Evolutionary conservation across 1,140 invertebrate genomes (phyloP).

Genomic region (Mylabris phalerata): DNA sequence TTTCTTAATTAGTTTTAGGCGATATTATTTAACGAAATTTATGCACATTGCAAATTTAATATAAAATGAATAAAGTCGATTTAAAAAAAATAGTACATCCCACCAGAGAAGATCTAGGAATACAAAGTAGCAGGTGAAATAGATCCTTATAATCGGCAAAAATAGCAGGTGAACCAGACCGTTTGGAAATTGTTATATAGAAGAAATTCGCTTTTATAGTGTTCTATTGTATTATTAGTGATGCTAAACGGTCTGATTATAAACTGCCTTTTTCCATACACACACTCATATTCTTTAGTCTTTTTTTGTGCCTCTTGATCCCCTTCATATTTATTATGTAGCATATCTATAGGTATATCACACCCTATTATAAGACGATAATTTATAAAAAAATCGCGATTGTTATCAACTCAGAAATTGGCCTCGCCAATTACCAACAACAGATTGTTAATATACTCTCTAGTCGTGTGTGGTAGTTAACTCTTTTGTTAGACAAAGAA

Average conservation of each 20-base stretch:
- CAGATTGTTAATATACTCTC: too few species aligned
- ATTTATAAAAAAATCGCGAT: slow-evolving; percentile 1
- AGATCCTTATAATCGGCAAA: slow-evolving; percentile 14
- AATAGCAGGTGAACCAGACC: slow-evolving; percentile 10
- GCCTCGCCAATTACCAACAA: slow-evolving; percentile 10
- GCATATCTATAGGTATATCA: slow-evolving; percentile 14
- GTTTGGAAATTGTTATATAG: background rate
- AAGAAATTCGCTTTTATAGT: slow-evolving; percentile 6
- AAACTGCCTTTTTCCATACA: slow-evolving; percentile 1
- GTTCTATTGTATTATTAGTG: slow-evolving; percentile 19
- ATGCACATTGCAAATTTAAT: too few species aligned
- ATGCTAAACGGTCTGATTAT: slow-evolving; percentile 18
- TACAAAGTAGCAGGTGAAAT: slow-evolving; percentile 17
- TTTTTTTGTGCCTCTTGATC: too few species aligned
- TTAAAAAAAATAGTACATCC: background rate
- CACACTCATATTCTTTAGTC: too few species aligned
- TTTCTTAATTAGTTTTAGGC: too few species aligned
- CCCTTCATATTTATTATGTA: background rate
- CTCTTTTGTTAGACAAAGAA: too few species aligned
- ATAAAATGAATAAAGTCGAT: too few species aligned
- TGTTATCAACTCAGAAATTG: slow-evolving; percentile 5
- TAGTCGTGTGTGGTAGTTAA: too few species aligned
- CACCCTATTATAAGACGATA: slow-evolving; percentile 16
- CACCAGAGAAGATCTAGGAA: slow-evolving; percentile 11
- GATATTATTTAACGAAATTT: too few species aligned